These are phyloP conservation scores for Meloidogyne chitwoodi DNA, from an alignment of 1,140 invertebrate species.

Conservation along the genomic window DNA sequence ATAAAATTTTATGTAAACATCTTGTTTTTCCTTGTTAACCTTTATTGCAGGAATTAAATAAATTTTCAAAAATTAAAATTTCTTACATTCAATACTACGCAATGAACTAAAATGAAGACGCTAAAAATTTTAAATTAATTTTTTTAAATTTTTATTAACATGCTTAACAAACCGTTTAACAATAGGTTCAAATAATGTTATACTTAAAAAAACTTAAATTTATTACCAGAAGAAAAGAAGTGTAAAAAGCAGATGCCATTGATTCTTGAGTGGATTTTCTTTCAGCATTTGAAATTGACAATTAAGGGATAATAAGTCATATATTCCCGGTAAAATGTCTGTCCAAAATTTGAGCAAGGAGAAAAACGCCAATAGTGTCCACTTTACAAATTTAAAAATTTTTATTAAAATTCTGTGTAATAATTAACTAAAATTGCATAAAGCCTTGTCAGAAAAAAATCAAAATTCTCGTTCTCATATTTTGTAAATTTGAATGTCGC, in stretches of 20 bases:
- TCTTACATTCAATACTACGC: neutral
- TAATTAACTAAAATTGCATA: neutral
- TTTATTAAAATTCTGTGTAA: neutral
- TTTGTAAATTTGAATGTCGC: constrained; percentile 14
- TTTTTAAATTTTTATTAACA: neutral
- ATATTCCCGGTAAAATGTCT: neutral
- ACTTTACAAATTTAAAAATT: neutral
- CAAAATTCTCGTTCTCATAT: constrained; percentile 19
- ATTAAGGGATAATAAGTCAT: neutral
- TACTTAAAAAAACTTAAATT: no score
- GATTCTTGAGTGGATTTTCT: constrained; percentile 3
- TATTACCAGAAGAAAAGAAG: constrained; percentile 3
- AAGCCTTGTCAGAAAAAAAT: neutral
- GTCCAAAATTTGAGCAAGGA: neutral
- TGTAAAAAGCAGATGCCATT: neutral
- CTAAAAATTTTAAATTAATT: neutral
- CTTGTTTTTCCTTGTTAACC: constrained; percentile 3
- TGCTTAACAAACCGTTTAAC: no score
- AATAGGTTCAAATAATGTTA: no score
- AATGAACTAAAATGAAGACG: neutral
- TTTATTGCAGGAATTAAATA: neutral
- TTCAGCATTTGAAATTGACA: neutral
- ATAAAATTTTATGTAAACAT: constrained; percentile 8
- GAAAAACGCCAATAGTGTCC: neutral
- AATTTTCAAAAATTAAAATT: neutral